Conservation (phyloP, 2,888 invertebrate species). For the Apamea crenata region DNA sequence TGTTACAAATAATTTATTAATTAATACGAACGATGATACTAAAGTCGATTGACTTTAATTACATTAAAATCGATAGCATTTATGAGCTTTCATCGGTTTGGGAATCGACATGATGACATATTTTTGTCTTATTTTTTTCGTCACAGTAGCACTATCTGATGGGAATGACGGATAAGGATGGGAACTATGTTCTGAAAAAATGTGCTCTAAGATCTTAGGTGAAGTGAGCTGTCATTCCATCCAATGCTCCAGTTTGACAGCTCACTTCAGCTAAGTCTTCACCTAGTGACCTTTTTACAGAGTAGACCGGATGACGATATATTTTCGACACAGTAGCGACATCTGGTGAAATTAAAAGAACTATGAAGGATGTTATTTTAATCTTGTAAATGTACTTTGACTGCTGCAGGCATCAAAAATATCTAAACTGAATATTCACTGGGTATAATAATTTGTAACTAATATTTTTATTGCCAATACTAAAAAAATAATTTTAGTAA, state of each 20-base stretch:
- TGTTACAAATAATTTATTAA: conserved; percentile 43
- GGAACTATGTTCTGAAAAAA: neutral
- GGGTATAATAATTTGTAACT: neutral
- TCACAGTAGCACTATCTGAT: neutral
- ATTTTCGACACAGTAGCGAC: neutral
- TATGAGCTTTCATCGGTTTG: neutral
- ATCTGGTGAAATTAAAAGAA: neutral
- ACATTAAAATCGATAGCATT: conserved; percentile 22
- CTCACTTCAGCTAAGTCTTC: too few species aligned
- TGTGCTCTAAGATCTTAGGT: neutral
- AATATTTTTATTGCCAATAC: conserved; percentile 33
- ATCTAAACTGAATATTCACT: neutral
- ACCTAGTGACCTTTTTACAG: too few species aligned
- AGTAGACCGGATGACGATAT: too few species aligned
- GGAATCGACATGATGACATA: neutral
- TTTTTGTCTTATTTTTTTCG: neutral
- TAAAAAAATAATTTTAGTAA: neutral
- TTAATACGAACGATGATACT: neutral
- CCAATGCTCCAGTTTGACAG: too few species aligned
- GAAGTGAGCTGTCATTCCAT: too few species aligned
- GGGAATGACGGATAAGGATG: too few species aligned
- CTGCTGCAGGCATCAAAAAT: neutral
- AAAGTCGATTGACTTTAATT: neutral
- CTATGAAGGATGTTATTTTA: neutral
- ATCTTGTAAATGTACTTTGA: neutral